phyloP scores from a whole-genome alignment of 2,888 invertebrate species.

The Cephonodes hylas region DNA sequence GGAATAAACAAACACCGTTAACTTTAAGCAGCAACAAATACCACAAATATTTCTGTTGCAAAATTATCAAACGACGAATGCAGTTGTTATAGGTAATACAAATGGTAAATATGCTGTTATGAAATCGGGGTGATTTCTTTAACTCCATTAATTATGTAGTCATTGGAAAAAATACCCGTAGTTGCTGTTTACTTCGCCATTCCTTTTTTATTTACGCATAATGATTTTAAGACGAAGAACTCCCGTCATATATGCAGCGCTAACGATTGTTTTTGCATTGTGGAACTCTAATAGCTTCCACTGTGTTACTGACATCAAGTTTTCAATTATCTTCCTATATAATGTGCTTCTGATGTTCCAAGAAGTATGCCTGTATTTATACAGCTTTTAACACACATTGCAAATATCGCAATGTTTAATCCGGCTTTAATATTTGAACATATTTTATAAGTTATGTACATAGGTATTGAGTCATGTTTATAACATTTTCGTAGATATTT shows the following conservation, averaged over 20 bases:
- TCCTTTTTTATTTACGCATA: conserved; percentile 21
- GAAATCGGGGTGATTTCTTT: not conserved
- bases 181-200: not conserved
- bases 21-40: not conserved
- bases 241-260: conserved; percentile 20
- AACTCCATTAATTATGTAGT: not conserved
- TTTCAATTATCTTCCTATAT: conserved; percentile 12
- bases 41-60: not conserved
- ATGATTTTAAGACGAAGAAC: conserved; percentile 22
- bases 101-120: not conserved
- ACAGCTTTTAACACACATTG: not conserved
- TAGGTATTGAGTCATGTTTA: not conserved
- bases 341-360: not conserved
- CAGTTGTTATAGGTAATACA: not conserved
- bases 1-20: not conserved
- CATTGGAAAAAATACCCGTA: not conserved
- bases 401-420: not conserved
- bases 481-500: too few relatives aligned
- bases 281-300: conserved; percentile 25
- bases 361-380: not conserved
- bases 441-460: not conserved
- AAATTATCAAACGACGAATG: not conserved
- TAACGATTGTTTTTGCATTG: conserved; percentile 36
- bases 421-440: not conserved
- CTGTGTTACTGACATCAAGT: conserved; percentile 16